A percentile compares a stretch with the other conserved stretches of the same genome.
Evolutionary conservation across 1,140 invertebrate genomes (phyloP).

Genomic region (Paraescarpia echinospica): DNA sequence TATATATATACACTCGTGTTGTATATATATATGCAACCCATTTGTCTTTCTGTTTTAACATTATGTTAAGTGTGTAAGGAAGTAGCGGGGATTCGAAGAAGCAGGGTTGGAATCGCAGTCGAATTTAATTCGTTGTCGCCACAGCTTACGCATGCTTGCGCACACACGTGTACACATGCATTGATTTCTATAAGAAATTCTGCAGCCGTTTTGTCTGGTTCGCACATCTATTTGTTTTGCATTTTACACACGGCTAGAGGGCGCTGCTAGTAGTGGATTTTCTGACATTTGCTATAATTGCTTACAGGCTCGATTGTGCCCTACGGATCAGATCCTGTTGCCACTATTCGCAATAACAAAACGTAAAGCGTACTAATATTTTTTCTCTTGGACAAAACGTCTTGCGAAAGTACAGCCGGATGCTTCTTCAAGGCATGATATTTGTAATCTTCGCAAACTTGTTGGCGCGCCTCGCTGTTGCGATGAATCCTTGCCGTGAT

Average conservation of each 20-base stretch:
- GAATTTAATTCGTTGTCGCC: background rate
- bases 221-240: background rate
- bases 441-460: background rate
- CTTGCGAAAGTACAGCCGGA: background rate
- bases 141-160: background rate
- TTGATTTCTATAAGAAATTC: background rate
- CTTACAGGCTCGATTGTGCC: background rate
- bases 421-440: background rate
- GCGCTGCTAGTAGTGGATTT: background rate
- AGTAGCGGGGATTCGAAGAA: background rate
- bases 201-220: background rate
- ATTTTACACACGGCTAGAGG: background rate
- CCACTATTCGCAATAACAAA: background rate
- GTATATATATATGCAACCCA: background rate
- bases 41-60: slow-evolving; percentile 1
- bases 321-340: background rate
- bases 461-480: too few relatives aligned
- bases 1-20: background rate
- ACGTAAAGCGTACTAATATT: background rate
- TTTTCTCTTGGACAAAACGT: background rate
- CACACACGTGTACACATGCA: background rate
- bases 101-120: background rate
- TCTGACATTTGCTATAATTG: background rate
- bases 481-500: too few relatives aligned
- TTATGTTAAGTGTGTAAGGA: background rate